Percentiles rank a stretch among this genome's conserved stretches.
Conservation (phyloP, 2,888 invertebrate genomes). For the Drosophila subsilvestris region DNA sequence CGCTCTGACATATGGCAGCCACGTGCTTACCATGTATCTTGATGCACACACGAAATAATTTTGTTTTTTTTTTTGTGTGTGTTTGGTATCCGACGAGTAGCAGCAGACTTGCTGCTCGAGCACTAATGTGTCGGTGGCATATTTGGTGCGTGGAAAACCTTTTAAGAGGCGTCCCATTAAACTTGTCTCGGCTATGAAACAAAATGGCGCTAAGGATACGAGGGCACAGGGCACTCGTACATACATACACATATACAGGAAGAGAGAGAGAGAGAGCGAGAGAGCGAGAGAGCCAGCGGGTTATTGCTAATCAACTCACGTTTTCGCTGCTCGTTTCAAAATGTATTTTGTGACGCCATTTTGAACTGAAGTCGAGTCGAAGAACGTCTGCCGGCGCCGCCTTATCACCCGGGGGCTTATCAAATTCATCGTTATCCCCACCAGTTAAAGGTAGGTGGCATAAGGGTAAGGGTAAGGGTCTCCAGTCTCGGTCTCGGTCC, state of each 20-base stretch:
- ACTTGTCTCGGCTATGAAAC: slow-evolving; percentile 59
- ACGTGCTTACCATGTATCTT: slow-evolving; percentile 58
- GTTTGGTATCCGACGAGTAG: slow-evolving; percentile 49
- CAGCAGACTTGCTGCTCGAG: slow-evolving; percentile 13
- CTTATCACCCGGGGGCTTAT: slow-evolving; percentile 72
- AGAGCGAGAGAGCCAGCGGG: slow-evolving; percentile 23
- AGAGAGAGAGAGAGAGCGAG: not conserved
- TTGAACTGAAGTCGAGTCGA: slow-evolving; percentile 60
- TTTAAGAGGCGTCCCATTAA: slow-evolving; percentile 58
- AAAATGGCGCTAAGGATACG: slow-evolving; percentile 47
- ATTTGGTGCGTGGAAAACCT: slow-evolving; percentile 48
- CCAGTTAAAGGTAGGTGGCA: slow-evolving; percentile 25
- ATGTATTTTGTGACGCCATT: slow-evolving; percentile 80
- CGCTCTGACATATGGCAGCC: slow-evolving; percentile 56
- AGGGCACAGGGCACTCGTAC: slow-evolving; percentile 1
- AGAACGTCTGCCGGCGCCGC: slow-evolving; percentile 42
- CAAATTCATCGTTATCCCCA: slow-evolving; percentile 68
- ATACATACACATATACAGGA: slow-evolving; percentile 4
- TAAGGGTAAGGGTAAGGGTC: not conserved
- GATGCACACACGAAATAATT: slow-evolving; percentile 40
- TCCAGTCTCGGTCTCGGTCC: not conserved
- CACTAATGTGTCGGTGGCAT: slow-evolving; percentile 55
- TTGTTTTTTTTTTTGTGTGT: slow-evolving; percentile 14
- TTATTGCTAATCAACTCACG: slow-evolving; percentile 79
- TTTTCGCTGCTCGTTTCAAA: slow-evolving; percentile 79